Evolutionary conservation across 1,140 invertebrate genomes (phyloP), one percentile per base, ranked within the genome.

Genomic region (Dendrolimus punctatus): DNA sequence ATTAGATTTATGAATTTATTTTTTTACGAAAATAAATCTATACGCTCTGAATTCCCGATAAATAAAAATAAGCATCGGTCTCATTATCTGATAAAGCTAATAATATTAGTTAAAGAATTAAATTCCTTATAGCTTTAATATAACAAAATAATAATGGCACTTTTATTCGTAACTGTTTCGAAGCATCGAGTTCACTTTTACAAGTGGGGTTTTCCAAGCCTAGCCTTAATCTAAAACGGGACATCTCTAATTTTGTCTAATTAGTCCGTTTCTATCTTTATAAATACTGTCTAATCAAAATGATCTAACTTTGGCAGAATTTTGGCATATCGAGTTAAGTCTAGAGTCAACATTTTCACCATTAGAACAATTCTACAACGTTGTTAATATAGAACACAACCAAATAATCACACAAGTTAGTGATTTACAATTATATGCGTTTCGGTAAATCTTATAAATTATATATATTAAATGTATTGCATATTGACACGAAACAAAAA

Each of bases 351-450:
- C 55, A 60, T 50, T 65, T 66, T 56, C 23, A 64, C 49, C 50
- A 49, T 65, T 72, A 72, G 66, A 78, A 62, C 70, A 68, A 69
- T 73, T 78, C 67, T 60, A 68, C 68, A 73, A 79, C 54, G 62
- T 66, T 76, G 76, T 81, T 76, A 80, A 74, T 60, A 78, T 79
- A 77, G 65, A 80, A 83, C 79, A 85, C 81, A 85, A 85, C 81
- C 81, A 79, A 82, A 81, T 76, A 77, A 83, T 85, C 81, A 85
- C 81, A 76, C 77, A 69, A 74, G 79, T 81, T 80, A 76, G 74
- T 80, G 68, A 65, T 61, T 55, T 62, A 62, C 49, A 58, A 56
- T 55, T 62, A 64, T 46, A 58, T 53, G 49, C 45, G 44, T 57
- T 44, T 53, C 49, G 47, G 41, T 52, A 53, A 47, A 52, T 46